A percentile compares a stretch with the other conserved stretches of the same genome.
phyloP scores from a whole-genome alignment of 2,888 invertebrate genomes.

The Dyspetes luteomarginatus region DNA sequence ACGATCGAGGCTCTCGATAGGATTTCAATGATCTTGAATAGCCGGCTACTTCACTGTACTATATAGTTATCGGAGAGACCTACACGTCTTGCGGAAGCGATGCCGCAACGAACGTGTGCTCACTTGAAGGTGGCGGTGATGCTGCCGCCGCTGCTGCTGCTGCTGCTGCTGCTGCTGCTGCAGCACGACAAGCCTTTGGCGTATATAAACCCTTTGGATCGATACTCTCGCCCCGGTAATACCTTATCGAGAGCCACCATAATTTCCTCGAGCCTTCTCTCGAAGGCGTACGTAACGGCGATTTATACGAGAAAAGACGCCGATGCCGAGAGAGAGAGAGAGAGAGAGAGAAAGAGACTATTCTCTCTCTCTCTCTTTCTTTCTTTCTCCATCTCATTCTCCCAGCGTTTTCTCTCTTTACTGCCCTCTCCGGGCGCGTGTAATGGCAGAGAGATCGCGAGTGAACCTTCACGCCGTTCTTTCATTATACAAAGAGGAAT shows the following conservation, averaged over 20 bases:
- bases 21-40: conserved; percentile 56
- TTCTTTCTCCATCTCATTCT: conserved; percentile 17
- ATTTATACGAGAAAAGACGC: conserved; percentile 60
- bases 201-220: conserved; percentile 46
- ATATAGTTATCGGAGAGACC: conserved; percentile 38
- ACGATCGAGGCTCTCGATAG: conserved; percentile 41
- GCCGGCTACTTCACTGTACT: conserved; percentile 44
- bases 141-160: neutral
- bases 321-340: too few species aligned
- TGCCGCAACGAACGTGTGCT: conserved; percentile 35
- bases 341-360: too few species aligned
- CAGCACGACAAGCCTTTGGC: conserved; percentile 43
- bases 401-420: conserved; percentile 13
- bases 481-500: conserved; percentile 53
- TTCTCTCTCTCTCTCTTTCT: conserved; percentile 5
- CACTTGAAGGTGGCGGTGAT: neutral
- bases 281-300: conserved; percentile 56
- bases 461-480: conserved; percentile 34
- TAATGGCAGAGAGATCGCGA: conserved; percentile 36
- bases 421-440: conserved; percentile 18
- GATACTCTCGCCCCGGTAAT: conserved; percentile 54
- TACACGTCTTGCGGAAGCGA: conserved; percentile 32
- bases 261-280: conserved; percentile 59
- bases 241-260: conserved; percentile 60
- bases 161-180: conserved; percentile 10